Conservation (phyloP, 2,888 invertebrate species). For the Cephus pygmeus region DNA sequence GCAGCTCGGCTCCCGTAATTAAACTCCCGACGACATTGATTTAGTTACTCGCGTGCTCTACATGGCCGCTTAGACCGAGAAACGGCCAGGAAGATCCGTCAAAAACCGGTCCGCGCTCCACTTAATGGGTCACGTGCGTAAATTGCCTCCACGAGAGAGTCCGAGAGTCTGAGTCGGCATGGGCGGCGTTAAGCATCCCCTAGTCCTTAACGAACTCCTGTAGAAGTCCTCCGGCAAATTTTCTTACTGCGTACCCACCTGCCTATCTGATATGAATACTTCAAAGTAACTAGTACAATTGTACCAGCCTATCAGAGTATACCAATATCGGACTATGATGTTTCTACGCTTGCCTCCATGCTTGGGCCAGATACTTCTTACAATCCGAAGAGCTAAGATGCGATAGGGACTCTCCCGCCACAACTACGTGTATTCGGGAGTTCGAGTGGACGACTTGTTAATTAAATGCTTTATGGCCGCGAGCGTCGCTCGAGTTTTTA, state of each 20-base stretch:
- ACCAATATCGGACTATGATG: background rate
- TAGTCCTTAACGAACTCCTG: background rate
- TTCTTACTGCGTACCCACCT: background rate
- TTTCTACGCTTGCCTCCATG: background rate
- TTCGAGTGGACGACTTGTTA: conserved; percentile 41
- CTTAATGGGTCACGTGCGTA: conserved; percentile 12
- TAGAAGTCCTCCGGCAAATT: background rate
- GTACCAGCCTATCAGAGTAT: background rate
- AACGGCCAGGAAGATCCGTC: conserved; percentile 5
- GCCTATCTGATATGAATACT: background rate
- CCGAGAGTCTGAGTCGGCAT: background rate
- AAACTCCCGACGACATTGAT: conserved; percentile 59
- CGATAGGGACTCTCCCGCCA: background rate
- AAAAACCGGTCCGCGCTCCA: conserved; percentile 7
- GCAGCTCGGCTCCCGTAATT: conserved; percentile 46
- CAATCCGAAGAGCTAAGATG: background rate
- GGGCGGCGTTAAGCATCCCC: background rate
- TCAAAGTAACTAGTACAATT: background rate
- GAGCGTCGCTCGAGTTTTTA: conserved; percentile 56
- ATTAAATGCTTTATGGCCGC: conserved; percentile 58
- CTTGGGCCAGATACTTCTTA: background rate
- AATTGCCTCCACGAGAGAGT: conserved; percentile 1
- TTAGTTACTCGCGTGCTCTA: conserved; percentile 52
- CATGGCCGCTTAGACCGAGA: conserved; percentile 30
- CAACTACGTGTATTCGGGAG: background rate